phyloP scores from a whole-genome alignment of 2,888 invertebrate species.

The Tachina lurida region DNA sequence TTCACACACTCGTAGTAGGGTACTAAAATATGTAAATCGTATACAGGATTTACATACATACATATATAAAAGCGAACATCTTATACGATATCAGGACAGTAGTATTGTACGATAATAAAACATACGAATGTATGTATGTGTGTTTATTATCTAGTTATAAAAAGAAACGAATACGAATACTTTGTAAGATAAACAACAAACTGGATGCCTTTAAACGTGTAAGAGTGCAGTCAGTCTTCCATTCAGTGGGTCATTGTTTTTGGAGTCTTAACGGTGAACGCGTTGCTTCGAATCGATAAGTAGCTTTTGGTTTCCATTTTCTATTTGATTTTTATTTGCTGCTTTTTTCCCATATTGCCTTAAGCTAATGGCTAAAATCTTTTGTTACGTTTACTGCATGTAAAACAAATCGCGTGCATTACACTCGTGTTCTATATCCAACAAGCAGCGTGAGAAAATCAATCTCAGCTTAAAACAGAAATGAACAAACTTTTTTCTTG shows the following conservation, averaged over 20 bases:
- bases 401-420: conserved; percentile 77
- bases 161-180: conserved; percentile 34
- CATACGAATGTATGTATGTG: not conserved
- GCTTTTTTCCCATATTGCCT: conserved; percentile 21
- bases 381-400: conserved; percentile 68
- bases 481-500: conserved; percentile 18
- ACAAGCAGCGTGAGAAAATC: conserved; percentile 81
- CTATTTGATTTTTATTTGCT: not conserved
- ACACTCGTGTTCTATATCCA: conserved; percentile 78
- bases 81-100: not conserved
- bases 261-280: conserved; percentile 37
- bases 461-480: conserved; percentile 69
- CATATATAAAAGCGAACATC: not conserved
- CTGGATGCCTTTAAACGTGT: conserved; percentile 29
- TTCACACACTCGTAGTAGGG: not conserved
- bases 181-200: conserved; percentile 25
- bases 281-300: conserved; percentile 50
- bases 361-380: conserved; percentile 56
- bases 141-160: conserved; percentile 19
- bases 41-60: not conserved
- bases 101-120: conserved; percentile 9
- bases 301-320: conserved; percentile 33
- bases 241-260: conserved; percentile 62
- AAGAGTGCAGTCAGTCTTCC: conserved; percentile 12
- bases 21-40: conserved; percentile 11